Conservation (phyloP, 2,888 invertebrate species). For the Cylindroiulus punctatus region DNA sequence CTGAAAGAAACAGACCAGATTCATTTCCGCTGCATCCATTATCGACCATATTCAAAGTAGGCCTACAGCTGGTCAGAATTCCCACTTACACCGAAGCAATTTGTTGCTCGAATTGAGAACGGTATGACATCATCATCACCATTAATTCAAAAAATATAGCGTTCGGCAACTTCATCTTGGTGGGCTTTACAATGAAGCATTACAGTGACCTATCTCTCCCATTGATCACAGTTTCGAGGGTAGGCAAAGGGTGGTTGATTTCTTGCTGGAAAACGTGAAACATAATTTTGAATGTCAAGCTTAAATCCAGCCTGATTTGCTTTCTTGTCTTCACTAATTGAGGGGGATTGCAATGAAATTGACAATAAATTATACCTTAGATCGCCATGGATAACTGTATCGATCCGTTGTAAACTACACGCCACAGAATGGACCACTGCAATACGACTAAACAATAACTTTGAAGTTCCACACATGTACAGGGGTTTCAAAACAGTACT, state of each 20-base stretch:
- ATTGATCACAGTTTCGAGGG: background rate
- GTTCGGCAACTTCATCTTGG: background rate
- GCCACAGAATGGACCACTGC: background rate
- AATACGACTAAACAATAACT: background rate
- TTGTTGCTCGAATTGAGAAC: background rate
- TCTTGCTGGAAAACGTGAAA: background rate
- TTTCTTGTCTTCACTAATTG: conserved; percentile 35
- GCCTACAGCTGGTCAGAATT: background rate
- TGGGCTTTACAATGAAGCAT: conserved; percentile 20
- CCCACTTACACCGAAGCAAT: background rate
- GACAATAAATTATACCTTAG: conserved; percentile 29
- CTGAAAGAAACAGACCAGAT: conserved; percentile 22
- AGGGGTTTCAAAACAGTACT: background rate
- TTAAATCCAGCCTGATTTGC: conserved; percentile 20
- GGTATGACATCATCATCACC: conserved; percentile 38
- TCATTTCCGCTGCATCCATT: background rate
- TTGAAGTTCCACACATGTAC: background rate
- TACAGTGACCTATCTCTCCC: background rate
- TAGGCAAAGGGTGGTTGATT: background rate
- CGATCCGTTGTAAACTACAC: background rate
- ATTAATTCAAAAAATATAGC: conserved; percentile 7
- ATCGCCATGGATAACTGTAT: background rate
- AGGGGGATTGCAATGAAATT: conserved; percentile 12
- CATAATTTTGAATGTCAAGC: conserved; percentile 38
- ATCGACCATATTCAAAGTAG: conserved; percentile 4